Evolutionary conservation across 2,113 vertebrate genomes (phyloP), one percentile per base, ranked within the genome.

Genomic region (Passer montanus): DNA sequence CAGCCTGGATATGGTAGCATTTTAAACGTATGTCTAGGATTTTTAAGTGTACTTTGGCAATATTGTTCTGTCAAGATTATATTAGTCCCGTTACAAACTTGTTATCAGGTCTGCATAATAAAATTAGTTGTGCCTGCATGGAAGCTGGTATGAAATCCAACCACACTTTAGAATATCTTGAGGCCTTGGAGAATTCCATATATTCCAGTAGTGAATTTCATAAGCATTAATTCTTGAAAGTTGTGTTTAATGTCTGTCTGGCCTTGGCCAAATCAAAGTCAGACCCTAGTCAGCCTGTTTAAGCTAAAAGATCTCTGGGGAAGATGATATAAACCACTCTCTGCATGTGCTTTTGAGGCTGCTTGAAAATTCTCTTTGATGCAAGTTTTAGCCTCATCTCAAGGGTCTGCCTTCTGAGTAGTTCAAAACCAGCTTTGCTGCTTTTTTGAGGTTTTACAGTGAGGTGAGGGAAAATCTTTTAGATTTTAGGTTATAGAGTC

Each of bases 291-390:
- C 37, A 81, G 85, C 76, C 75, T 70, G 13, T 88, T 93, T 53
- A 80, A 93, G 68, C 83, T 93, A 69, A 80, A 95, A 84, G 55
- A 67, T 90, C 86, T 93, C 72, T 81, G 35, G 88, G 79, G 92
- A 90, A 67, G 28, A 58, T 55, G 77, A 21, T 55, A 53, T 44
- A 91, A 90, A 84, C 74, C 11, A 44, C 37, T 66, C 41, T 69
- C 44, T 49, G 24, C 11, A 27, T 72, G 63, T 43, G 68, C 33
- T 82, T 94, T 90, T 67, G 39, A 68, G 73, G 41, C 62, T 93
- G 53, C 26, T 94, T 93, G 49, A 83, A 95, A 93, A 95, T 75
- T 93, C 62, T 58, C 22, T 88, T 83, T 93, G 62, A 88, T 80
- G 37, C 24, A 88, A 72, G 17, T 83, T 94, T 93, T 90, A 90